A percentile compares a stretch with the other conserved stretches of the same genome.
phyloP scores from a whole-genome alignment of 2,888 invertebrate genomes.

The Anticlea derivata region DNA sequence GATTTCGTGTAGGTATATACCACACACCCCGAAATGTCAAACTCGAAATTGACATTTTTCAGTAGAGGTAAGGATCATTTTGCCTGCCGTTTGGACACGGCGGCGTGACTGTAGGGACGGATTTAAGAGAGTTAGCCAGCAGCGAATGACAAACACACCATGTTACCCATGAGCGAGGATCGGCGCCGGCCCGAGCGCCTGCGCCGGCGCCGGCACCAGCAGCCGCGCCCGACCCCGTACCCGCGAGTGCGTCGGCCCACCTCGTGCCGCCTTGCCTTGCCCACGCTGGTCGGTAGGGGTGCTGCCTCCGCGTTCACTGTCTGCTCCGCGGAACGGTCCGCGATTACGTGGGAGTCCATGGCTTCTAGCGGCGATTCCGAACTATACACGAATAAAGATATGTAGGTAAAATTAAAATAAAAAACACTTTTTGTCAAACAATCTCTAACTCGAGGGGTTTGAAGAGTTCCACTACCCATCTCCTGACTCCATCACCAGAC shows the following conservation, averaged over 20 bases:
- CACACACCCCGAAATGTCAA: too few relatives aligned
- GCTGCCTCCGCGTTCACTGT: slow-evolving; percentile 39
- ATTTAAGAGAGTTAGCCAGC: slow-evolving; percentile 66
- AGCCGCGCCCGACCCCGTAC: slow-evolving; percentile 63
- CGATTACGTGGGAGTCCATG: slow-evolving; percentile 72
- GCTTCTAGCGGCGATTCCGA: slow-evolving; percentile 69
- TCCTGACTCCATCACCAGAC: too few relatives aligned
- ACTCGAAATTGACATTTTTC: too few relatives aligned
- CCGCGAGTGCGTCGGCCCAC: slow-evolving; percentile 67
- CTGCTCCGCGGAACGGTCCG: slow-evolving; percentile 68
- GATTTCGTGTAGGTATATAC: too few relatives aligned
- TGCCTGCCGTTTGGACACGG: too few relatives aligned
- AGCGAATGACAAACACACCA: slow-evolving; percentile 75
- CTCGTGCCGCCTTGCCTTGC: slow-evolving; percentile 51
- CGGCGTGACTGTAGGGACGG: too few relatives aligned
- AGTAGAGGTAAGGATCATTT: too few relatives aligned
- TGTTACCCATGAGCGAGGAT: slow-evolving; percentile 78
- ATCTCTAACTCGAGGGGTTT: too few relatives aligned
- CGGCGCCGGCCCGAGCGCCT: slow-evolving; percentile 71
- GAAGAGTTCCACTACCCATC: too few relatives aligned
- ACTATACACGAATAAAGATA: slow-evolving; percentile 44
- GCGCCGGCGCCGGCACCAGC: slow-evolving; percentile 75
- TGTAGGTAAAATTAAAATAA: too few relatives aligned
- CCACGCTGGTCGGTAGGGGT: slow-evolving; percentile 25
- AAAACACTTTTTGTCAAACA: too few relatives aligned